Base-by-base conservation (phyloP, 2,888 invertebrate genomes). In the Eurois occulta region DNA sequence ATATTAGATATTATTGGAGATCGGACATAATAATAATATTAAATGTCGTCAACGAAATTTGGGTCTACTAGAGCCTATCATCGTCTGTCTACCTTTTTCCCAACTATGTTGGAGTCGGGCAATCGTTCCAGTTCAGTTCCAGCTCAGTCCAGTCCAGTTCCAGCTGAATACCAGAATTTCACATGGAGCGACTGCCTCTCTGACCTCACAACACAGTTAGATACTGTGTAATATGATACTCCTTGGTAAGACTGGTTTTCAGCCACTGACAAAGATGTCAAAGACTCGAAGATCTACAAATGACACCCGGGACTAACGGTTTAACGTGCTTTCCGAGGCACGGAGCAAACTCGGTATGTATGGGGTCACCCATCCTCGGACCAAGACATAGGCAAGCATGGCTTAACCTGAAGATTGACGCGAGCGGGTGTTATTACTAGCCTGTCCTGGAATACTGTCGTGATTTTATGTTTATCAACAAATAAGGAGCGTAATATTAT, bases 401-500 rank as follows among this genome's bases (percentile, higher is more conserved):
- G 52, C 10, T 21, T 48, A 1, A 24, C 48, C 8, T 8, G 2
- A 24, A 52, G 24, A 52, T 52, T 8, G 10, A 52, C 21, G 8
- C 48, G 46, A 46, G 18, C 46, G 6, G 6, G 1, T 46, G 48
- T 48, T 24, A 24, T 48, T 48, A 52, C 24, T 52, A 52, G 24
- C 11, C 24, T 2, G 1, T 10, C 13, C 13, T 0, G 32, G 13
- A 64, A 62, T 62, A 62, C 35, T 4, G 7, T 32, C 21, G 38
- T n/a, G 2, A 16, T 24, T 16, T 41, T 41, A 32, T 32, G 21
- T 32, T 67, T 62, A 21, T n/a, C 24, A n/a, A 64, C 21, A 72
- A 60, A 48, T 65, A 75, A 35, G 62, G n/a, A 64, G 43, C 24
- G 32, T 60, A 32, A 43, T 64, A 48, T 62, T 52, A 64, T 55